Percentiles rank a stretch among this genome's conserved stretches.
phyloP scores from a whole-genome alignment of 2,888 invertebrate species.

The Philhelius pedissequus region DNA sequence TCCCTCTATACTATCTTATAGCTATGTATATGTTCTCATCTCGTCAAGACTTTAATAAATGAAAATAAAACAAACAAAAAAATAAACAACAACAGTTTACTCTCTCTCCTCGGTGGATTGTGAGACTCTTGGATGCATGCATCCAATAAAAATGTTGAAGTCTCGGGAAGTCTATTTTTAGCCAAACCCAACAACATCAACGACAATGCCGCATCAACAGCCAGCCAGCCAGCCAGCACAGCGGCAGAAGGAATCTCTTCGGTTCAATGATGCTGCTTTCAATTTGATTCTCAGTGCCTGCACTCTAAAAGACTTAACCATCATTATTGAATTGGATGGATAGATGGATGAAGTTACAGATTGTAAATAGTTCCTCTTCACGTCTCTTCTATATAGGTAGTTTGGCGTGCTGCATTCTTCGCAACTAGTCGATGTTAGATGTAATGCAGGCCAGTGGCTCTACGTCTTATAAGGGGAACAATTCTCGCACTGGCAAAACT shows the following conservation, averaged over 20 bases:
- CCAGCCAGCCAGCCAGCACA: too few species aligned
- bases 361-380: constrained; percentile 2
- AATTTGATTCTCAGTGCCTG: constrained; percentile 23
- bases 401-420: constrained; percentile 41
- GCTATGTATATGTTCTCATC: neutral
- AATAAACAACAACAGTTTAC: constrained; percentile 10
- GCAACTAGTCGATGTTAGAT: constrained; percentile 29
- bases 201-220: neutral
- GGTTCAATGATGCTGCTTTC: constrained; percentile 55
- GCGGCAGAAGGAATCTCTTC: constrained; percentile 46
- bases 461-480: constrained; percentile 1
- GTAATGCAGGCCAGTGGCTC: constrained; percentile 24
- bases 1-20: neutral
- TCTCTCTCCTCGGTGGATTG: neutral
- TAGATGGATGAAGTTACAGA: constrained; percentile 9
- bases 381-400: neutral
- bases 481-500: constrained; percentile 9
- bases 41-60: constrained; percentile 6
- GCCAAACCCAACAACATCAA: constrained; percentile 1
- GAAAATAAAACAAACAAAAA: constrained; percentile 4
- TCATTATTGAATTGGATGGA: neutral
- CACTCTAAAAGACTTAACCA: constrained; percentile 7
- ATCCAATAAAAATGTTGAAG: constrained; percentile 36
- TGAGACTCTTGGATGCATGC: neutral
- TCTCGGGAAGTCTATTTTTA: constrained; percentile 55